These are phyloP conservation scores for Ispidina picta DNA, from an alignment of 2,797 vertebrate genomes.

Conservation along the genomic window DNA sequence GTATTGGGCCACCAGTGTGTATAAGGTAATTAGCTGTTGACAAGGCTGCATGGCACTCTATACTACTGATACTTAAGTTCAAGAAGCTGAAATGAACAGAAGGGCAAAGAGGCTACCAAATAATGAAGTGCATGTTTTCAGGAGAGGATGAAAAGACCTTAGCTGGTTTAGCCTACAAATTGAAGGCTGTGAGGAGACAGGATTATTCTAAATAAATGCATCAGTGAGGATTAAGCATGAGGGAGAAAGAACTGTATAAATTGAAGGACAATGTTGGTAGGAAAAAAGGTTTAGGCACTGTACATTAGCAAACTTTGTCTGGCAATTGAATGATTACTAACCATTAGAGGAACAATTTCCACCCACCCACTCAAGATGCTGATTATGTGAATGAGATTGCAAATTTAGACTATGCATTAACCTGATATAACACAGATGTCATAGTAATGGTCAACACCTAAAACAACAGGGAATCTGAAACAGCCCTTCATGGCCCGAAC, in stretches of 20 bases:
- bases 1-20: fast-evolving
- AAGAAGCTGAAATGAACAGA: background rate
- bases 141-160: slow-evolving; percentile 34
- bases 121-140: background rate
- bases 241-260: slow-evolving; percentile 10
- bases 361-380: background rate
- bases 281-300: background rate
- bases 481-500: background rate
- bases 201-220: slow-evolving; percentile 47
- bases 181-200: slow-evolving; percentile 13
- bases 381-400: background rate
- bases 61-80: background rate
- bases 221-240: slow-evolving; percentile 16
- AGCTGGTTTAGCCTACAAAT: slow-evolving; percentile 47
- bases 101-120: background rate
- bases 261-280: background rate
- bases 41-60: background rate
- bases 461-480: background rate
- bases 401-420: background rate
- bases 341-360: background rate
- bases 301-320: background rate
- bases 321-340: background rate
- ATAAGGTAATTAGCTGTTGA: background rate
- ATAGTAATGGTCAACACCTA: background rate
- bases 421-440: background rate